A percentile compares a stretch with the other conserved stretches of the same genome.
phyloP scores from a whole-genome alignment of 23 tunicate species.

The Halocynthia aurantium region DNA sequence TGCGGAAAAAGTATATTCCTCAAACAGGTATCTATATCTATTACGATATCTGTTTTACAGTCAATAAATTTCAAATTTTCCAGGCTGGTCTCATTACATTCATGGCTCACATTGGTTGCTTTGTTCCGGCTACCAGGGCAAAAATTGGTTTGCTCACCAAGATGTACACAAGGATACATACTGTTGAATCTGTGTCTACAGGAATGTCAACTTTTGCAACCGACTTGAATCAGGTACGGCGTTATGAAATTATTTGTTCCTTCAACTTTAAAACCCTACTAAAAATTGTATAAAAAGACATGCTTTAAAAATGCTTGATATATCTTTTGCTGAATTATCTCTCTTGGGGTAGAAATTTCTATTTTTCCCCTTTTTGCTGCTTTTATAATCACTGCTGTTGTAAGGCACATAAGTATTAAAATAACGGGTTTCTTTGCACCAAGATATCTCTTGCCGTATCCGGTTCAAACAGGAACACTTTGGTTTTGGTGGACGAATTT shows the following conservation, averaged over 20 bases:
- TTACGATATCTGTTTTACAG: background rate
- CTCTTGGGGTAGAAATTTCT: background rate
- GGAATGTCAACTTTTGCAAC: conserved; percentile 73
- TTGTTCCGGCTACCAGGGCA: conserved; percentile 76
- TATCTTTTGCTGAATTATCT: background rate
- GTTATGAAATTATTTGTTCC: background rate
- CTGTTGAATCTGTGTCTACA: conserved; percentile 49
- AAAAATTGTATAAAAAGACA: background rate
- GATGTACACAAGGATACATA: conserved; percentile 50
- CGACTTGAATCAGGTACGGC: conserved; percentile 39
- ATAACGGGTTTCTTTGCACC: background rate
- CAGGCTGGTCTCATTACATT: conserved; percentile 73
- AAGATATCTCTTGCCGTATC: conserved; percentile 42
- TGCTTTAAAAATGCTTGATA: background rate
- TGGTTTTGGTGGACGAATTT: conserved; percentile 82
- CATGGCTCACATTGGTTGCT: conserved; percentile 83
- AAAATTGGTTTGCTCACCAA: conserved; percentile 33
- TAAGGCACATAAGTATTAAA: too few relatives aligned
- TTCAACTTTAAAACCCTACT: background rate
- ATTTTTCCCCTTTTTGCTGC: background rate
- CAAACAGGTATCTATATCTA: conserved; percentile 22
- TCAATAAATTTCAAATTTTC: background rate
- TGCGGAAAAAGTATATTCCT: conserved; percentile 94
- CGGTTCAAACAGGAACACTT: conserved; percentile 23
- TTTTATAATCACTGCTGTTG: background rate